Conservation (phyloP, 1,140 invertebrate species). For the Philaenus spumarius region DNA sequence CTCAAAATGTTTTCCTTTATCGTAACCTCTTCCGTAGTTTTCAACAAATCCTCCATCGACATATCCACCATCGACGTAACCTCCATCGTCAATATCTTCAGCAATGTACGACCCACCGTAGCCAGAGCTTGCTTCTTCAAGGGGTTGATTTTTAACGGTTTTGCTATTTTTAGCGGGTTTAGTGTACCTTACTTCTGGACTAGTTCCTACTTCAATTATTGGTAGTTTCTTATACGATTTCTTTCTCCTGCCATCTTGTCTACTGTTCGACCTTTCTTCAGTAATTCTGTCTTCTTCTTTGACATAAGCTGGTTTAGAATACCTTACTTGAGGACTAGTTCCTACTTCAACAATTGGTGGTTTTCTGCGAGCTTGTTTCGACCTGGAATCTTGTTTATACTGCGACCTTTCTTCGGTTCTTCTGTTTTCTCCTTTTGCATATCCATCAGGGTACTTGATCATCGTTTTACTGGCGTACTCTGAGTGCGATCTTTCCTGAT, state of each 20-base stretch:
- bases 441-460: slow-evolving; percentile 9
- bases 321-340: not conserved
- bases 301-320: not conserved
- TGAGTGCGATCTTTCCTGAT: not conserved
- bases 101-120: not conserved
- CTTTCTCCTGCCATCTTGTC: too few relatives aligned
- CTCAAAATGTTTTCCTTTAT: slow-evolving; percentile 19
- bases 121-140: not conserved
- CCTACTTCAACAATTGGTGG: not conserved
- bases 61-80: too few relatives aligned
- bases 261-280: too few relatives aligned
- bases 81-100: not conserved
- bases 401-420: slow-evolving; percentile 8
- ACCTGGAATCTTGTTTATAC: slow-evolving; percentile 1
- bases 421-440: slow-evolving; percentile 5
- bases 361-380: not conserved
- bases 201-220: not conserved
- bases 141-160: not conserved
- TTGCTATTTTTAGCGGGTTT: not conserved
- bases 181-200: not conserved
- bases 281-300: too few relatives aligned
- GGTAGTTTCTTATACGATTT: not conserved
- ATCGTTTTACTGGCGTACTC: slow-evolving; percentile 12
- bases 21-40: slow-evolving; percentile 9
- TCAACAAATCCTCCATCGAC: not conserved